Evolutionary conservation across 2,113 vertebrate genomes (phyloP).

Genomic region (Ailuropoda melanoleuca): DNA sequence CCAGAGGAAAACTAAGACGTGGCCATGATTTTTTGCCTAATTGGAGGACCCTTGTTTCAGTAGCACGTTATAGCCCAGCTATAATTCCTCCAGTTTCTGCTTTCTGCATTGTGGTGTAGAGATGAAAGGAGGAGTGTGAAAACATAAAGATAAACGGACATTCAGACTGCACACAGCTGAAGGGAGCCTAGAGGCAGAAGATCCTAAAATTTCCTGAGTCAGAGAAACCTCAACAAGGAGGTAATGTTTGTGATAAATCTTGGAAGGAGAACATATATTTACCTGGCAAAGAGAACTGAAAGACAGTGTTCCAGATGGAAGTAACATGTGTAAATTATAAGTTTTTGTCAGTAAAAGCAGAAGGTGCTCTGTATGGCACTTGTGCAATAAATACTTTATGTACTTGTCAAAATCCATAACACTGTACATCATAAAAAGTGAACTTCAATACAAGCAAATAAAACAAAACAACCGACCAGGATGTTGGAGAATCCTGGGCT

Average conservation of each 20-base stretch:
- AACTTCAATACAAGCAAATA: conserved; percentile 2
- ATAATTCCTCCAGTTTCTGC: not conserved
- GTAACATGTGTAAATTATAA: not conserved
- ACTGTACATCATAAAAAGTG: not conserved
- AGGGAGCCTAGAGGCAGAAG: not conserved
- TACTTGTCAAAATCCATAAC: not conserved
- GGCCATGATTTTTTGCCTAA: not conserved
- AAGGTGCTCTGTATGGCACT: not conserved
- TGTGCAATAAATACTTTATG: not conserved
- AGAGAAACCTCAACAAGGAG: not conserved
- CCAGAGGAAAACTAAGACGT: not conserved
- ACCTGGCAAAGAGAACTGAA: not conserved
- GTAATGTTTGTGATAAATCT: not conserved
- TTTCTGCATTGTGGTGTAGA: not conserved
- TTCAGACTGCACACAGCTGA: not conserved
- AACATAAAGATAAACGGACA: not conserved
- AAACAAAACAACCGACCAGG: not conserved
- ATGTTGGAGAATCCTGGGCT: not conserved
- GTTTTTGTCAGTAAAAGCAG: not conserved
- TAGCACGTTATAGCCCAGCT: not conserved
- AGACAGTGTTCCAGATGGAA: conserved; percentile 19
- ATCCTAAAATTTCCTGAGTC: not conserved
- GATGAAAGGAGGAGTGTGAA: not conserved
- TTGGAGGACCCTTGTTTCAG: not conserved
- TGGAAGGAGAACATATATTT: not conserved